These are phyloP conservation scores for Melitaea athalia DNA, from an alignment of 2,888 invertebrate species.

Conservation along the genomic window DNA sequence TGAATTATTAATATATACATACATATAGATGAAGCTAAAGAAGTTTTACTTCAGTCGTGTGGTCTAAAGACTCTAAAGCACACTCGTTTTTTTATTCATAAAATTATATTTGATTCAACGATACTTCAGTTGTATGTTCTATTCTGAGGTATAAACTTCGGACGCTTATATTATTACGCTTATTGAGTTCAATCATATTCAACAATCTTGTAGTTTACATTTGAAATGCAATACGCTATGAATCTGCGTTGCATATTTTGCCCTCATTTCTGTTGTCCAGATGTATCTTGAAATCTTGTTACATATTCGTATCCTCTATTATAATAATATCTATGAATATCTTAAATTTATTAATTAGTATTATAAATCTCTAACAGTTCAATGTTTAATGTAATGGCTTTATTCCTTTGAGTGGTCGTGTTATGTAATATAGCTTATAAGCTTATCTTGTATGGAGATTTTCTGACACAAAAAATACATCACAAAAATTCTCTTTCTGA, in stretches of 20 bases:
- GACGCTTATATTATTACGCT: constrained; percentile 24
- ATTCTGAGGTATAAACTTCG: constrained; percentile 3
- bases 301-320: constrained; percentile 7
- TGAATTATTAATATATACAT: too few species aligned
- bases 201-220: constrained; percentile 20
- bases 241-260: constrained; percentile 36
- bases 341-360: too few species aligned
- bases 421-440: too few species aligned
- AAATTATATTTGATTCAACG: not conserved
- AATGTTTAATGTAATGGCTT: too few species aligned
- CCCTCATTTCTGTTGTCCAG: constrained; percentile 31
- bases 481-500: too few species aligned
- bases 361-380: too few species aligned
- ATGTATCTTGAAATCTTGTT: constrained; percentile 23
- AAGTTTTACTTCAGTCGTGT: too few species aligned
- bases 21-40: too few species aligned
- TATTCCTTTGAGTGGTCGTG: too few species aligned
- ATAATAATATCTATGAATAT: not conserved
- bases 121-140: not conserved
- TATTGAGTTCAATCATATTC: constrained; percentile 38
- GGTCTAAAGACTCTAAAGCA: too few species aligned
- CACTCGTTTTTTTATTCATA: not conserved
- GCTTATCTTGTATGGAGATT: too few species aligned
- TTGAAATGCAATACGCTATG: constrained; percentile 33
- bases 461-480: too few species aligned